phyloP scores from a whole-genome alignment of 1,140 invertebrate genomes.

The Linepithema humile region DNA sequence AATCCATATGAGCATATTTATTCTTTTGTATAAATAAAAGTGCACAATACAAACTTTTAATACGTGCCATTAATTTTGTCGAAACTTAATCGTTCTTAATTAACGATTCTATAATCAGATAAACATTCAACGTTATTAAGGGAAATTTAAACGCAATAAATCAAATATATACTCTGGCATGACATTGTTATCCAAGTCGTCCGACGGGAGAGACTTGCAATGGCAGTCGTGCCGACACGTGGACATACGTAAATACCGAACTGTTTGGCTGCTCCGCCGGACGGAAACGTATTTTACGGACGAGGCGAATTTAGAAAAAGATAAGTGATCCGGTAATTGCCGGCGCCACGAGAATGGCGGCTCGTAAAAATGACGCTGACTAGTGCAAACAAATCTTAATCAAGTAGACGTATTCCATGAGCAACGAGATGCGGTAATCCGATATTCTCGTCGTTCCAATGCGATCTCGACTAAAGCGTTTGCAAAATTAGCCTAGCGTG shows the following conservation, averaged over 20 bases:
- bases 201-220: too few species aligned
- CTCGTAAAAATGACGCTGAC: slow-evolving; percentile 32
- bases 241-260: not conserved
- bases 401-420: slow-evolving; percentile 21
- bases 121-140: too few species aligned
- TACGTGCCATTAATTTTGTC: too few species aligned
- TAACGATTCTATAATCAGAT: too few species aligned
- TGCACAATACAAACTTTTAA: too few species aligned
- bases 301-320: slow-evolving; percentile 13
- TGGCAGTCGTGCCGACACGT: not conserved
- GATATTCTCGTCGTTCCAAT: not conserved
- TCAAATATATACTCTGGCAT: too few species aligned
- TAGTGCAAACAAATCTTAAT: slow-evolving; percentile 38
- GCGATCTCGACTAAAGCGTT: slow-evolving; percentile 8
- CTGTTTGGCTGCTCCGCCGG: not conserved
- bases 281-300: slow-evolving; percentile 22
- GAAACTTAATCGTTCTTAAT: too few species aligned
- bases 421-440: slow-evolving; percentile 17
- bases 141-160: too few species aligned
- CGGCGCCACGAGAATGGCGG: slow-evolving; percentile 8
- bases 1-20: too few species aligned
- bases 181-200: too few species aligned
- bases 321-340: slow-evolving; percentile 20
- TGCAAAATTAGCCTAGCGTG: not conserved
- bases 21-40: too few species aligned